Evolutionary conservation across 2,797 vertebrate species (phyloP).

Genomic region (Sternotherus odoratus): DNA sequence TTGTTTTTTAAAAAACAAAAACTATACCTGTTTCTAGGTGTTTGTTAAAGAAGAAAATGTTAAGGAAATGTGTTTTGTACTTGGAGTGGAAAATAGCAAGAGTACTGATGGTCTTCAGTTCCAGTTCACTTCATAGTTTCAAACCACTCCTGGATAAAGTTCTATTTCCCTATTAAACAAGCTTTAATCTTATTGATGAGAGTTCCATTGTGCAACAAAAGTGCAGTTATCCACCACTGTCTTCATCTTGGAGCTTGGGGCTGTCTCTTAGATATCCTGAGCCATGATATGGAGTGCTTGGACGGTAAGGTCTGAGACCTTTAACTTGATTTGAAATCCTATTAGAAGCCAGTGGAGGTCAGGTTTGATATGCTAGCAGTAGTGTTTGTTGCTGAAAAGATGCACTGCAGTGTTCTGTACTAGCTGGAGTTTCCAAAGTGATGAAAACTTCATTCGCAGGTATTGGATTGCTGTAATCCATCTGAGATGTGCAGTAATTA

Average conservation of each 20-base stretch:
- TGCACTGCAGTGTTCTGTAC: too few species aligned
- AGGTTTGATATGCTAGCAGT: neutral
- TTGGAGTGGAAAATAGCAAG: neutral
- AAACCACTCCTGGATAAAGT: neutral
- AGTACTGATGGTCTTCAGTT: neutral
- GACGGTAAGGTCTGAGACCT: neutral
- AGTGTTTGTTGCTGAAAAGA: too few species aligned
- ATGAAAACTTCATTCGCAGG: neutral
- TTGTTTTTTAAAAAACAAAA: neutral
- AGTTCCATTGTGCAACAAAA: neutral
- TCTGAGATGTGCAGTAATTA: neutral
- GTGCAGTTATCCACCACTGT: neutral
- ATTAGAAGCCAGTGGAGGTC: neutral
- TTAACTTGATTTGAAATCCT: neutral
- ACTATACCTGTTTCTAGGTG: neutral
- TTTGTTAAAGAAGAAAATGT: too few species aligned
- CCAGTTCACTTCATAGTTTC: neutral
- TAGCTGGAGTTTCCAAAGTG: neutral
- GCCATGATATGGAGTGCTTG: neutral
- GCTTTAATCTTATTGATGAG: neutral
- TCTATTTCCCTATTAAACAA: neutral
- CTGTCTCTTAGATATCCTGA: neutral
- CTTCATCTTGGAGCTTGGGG: neutral
- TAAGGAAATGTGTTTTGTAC: neutral
- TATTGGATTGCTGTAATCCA: neutral